Base-by-base conservation (phyloP, 2,888 invertebrate species). In the Drosophila merina region DNA sequence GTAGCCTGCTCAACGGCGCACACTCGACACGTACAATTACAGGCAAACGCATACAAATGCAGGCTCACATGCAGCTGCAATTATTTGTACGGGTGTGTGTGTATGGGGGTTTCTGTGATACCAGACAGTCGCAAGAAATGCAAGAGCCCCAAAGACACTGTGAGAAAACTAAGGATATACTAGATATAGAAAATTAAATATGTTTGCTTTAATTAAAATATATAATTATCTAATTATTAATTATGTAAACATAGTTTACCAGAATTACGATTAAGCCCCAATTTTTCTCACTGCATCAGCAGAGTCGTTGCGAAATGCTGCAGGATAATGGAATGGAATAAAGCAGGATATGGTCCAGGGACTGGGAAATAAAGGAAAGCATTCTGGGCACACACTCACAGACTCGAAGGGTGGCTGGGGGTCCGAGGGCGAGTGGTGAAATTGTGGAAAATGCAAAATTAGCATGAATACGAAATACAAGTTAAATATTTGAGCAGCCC, bases 391-490 rank as follows among this genome's bases (percentile, higher is more conserved):
- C 52, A 36, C 50, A 59, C 42, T 44, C 38, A 20, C 20, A 20
- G 20, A 20, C 20, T 20, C 20, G 20, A 20, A 1, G 20, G 20
- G 20, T 20, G 20, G 20, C 20, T 44, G 33, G 49, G 33, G 9
- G 26, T 4, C 14, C 14, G 20, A n/a, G 8, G 20, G 49, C 55
- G 68, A 72, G 74, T 56, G 75, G 68, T 80, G 44, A 83, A 86
- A 79, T 88, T 88, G 82, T 83, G 88, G 75, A 83, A 88, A 84
- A 84, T 84, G 87, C 84, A 86, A 88, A 88, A 84, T 84, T 84
- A 84, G 84, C 88, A 84, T 88, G 86, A 86, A 84, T 84, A 79
- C 84, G 73, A 88, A 84, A 84, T 86, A 77, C 81, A 86, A 84
- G 84, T 86, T 88, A 88, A 84, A 84, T 84, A 84, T 84, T 84